Conservation (phyloP, 2,888 invertebrate genomes). For the Argyra leucocephala region DNA sequence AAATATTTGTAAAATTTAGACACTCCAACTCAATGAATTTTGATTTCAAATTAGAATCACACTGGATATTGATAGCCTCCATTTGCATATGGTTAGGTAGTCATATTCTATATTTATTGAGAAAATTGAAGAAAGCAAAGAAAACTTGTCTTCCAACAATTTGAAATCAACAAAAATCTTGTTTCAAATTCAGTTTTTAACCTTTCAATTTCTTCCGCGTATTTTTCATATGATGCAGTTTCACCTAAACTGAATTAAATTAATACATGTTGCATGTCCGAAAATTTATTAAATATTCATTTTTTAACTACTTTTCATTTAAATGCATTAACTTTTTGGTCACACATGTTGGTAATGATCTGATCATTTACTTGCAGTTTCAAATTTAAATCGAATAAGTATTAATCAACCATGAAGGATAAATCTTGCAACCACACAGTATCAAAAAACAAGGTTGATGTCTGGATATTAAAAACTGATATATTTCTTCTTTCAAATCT, state of each 20-base stretch:
- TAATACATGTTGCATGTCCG: conserved; percentile 20
- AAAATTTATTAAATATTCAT: conserved; percentile 19
- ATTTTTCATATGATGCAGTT: conserved; percentile 20
- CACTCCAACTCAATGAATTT: conserved; percentile 18
- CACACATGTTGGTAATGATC: conserved; percentile 24
- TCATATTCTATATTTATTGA: conserved; percentile 15
- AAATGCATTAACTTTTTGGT: conserved; percentile 24
- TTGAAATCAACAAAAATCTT: conserved; percentile 24
- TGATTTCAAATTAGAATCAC: conserved; percentile 17
- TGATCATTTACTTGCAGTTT: conserved; percentile 22
- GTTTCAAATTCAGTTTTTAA: conserved; percentile 24
- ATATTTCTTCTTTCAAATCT: conserved; percentile 21
- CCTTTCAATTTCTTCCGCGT: conserved; percentile 17
- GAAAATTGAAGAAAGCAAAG: conserved; percentile 14
- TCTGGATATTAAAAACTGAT: conserved; percentile 18
- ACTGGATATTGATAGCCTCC: conserved; percentile 16
- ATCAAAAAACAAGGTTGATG: conserved; percentile 17
- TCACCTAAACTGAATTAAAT: conserved; percentile 19
- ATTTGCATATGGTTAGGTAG: conserved; percentile 17
- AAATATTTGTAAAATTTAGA: conserved; percentile 16
- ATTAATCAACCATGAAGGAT: conserved; percentile 18
- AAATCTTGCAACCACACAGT: conserved; percentile 18
- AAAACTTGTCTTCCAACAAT: conserved; percentile 21
- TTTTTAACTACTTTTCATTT: conserved; percentile 22
- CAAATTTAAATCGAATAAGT: conserved; percentile 22